phyloP scores from a whole-genome alignment of 2,797 vertebrate genomes.

The Pseudomugil tenellus region DNA sequence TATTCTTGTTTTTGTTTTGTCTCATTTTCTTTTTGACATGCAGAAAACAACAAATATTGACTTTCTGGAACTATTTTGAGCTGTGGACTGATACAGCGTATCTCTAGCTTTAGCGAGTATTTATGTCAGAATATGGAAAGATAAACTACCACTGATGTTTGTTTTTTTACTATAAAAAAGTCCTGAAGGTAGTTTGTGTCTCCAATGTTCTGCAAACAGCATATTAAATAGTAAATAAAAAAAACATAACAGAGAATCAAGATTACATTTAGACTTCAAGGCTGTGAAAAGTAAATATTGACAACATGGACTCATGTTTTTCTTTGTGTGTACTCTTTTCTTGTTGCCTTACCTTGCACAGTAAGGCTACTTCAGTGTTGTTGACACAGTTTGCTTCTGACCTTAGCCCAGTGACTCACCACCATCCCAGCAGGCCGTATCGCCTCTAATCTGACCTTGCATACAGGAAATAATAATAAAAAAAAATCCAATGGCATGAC shows the following conservation, averaged over 20 bases:
- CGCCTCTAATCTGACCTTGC: slow-evolving; percentile 38
- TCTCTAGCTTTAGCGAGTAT: neutral
- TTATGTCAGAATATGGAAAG: neutral
- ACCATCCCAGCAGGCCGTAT: slow-evolving; percentile 42
- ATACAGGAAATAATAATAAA: slow-evolving; percentile 42
- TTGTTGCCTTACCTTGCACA: slow-evolving; percentile 4
- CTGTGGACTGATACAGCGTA: neutral
- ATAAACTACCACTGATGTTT: neutral
- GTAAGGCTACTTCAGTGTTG: slow-evolving; percentile 22
- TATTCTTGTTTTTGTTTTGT: neutral
- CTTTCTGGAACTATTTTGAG: neutral
- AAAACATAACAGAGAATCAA: neutral
- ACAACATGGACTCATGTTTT: neutral
- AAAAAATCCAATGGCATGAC: slow-evolving; percentile 35
- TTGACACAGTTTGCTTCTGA: slow-evolving; percentile 39
- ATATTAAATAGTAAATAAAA: neutral
- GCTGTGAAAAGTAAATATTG: neutral
- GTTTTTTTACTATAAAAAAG: neutral
- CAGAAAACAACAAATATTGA: neutral
- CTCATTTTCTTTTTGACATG: neutral
- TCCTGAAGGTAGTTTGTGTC: neutral
- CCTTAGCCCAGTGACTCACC: slow-evolving; percentile 47
- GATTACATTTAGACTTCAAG: neutral
- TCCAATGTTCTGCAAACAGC: neutral
- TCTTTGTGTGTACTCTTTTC: neutral